Conservation (phyloP, 2,888 invertebrate species). For the Acanthopleura granulata region DNA sequence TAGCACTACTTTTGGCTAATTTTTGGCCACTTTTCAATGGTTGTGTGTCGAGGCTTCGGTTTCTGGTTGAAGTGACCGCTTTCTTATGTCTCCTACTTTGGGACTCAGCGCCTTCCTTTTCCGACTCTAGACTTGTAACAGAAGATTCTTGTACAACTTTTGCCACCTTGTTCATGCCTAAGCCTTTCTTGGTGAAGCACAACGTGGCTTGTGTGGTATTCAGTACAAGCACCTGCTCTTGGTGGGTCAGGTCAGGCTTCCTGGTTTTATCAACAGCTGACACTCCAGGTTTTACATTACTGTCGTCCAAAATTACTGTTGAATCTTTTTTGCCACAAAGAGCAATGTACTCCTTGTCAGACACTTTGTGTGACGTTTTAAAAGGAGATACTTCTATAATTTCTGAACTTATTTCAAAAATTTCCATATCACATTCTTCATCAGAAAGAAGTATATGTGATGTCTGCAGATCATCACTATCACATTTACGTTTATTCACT, state of each 20-base stretch:
- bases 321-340: too few relatives aligned
- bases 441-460: background rate
- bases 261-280: too few relatives aligned
- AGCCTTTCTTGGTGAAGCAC: background rate
- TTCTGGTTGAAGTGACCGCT: background rate
- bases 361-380: background rate
- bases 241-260: too few relatives aligned
- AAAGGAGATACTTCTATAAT: slow-evolving; percentile 10
- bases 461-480: background rate
- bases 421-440: slow-evolving; percentile 15
- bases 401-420: slow-evolving; percentile 16
- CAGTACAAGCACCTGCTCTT: background rate
- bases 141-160: background rate
- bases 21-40: background rate
- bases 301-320: too few relatives aligned
- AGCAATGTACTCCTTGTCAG: too few relatives aligned
- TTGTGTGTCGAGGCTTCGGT: background rate
- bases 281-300: too few relatives aligned
- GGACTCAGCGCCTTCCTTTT: background rate
- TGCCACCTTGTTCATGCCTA: background rate
- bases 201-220: background rate
- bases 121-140: background rate
- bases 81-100: background rate
- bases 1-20: background rate
- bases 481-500: background rate